These are phyloP conservation scores for Philaethria dido DNA, from an alignment of 2,888 invertebrate genomes.

Conservation along the genomic window DNA sequence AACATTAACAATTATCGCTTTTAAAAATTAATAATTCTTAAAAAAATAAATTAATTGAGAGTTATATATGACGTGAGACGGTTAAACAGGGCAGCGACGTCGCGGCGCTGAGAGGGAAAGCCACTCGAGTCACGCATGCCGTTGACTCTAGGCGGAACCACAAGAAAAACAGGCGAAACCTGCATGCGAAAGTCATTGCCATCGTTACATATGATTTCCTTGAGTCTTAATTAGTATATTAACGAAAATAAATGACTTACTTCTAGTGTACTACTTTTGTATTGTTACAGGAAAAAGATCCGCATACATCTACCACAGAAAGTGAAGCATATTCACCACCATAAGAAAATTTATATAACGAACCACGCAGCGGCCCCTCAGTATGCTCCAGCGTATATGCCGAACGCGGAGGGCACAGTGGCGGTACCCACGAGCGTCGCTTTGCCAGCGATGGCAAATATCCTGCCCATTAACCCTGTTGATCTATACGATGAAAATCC, in stretches of 20 bases:
- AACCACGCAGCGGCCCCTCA: slow-evolving; percentile 76
- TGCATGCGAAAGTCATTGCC: slow-evolving; percentile 63
- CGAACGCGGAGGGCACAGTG: slow-evolving; percentile 72
- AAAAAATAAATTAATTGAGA: slow-evolving; percentile 50
- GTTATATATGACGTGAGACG: slow-evolving; percentile 59
- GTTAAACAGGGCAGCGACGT: slow-evolving; percentile 52
- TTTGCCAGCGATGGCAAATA: slow-evolving; percentile 62
- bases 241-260: slow-evolving; percentile 43
- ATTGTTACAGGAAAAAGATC: slow-evolving; percentile 83
- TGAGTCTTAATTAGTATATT: slow-evolving; percentile 20
- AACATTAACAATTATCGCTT: background rate
- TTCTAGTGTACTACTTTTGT: slow-evolving; percentile 56
- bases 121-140: slow-evolving; percentile 71
- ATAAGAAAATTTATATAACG: slow-evolving; percentile 81
- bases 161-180: slow-evolving; percentile 49
- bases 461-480: slow-evolving; percentile 67
- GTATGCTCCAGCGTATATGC: slow-evolving; percentile 76
- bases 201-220: slow-evolving; percentile 42
- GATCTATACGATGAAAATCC: slow-evolving; percentile 67
- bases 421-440: slow-evolving; percentile 67
- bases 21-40: slow-evolving; percentile 8
- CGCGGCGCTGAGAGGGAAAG: slow-evolving; percentile 69
- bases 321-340: slow-evolving; percentile 82
- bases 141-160: slow-evolving; percentile 74
- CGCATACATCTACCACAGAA: slow-evolving; percentile 83